These are phyloP conservation scores for Tiphia femorata DNA, from an alignment of 2,888 invertebrate species.

Conservation along the genomic window DNA sequence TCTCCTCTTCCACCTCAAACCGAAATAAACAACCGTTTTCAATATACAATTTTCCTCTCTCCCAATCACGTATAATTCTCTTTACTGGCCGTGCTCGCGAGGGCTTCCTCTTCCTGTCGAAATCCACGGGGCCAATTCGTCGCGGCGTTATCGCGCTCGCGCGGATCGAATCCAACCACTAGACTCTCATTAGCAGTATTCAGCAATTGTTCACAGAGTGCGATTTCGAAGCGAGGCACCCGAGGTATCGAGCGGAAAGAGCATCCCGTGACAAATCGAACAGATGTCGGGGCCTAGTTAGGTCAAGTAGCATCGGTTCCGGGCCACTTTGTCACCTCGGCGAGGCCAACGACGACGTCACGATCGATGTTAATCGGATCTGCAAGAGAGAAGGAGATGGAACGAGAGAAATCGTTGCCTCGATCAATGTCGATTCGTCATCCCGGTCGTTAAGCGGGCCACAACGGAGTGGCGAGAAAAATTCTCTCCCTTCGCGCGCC, in stretches of 20 bases:
- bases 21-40: too few relatives aligned
- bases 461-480: too few relatives aligned
- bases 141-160: too few relatives aligned
- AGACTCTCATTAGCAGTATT: constrained; percentile 65
- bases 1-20: too few relatives aligned
- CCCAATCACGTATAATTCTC: too few relatives aligned
- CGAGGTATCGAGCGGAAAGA: constrained; percentile 50
- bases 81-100: too few relatives aligned
- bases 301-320: too few relatives aligned
- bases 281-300: constrained; percentile 66
- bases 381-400: not conserved
- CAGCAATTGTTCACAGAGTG: constrained; percentile 65
- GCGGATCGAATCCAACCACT: constrained; percentile 49
- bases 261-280: constrained; percentile 59
- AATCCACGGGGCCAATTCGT: too few relatives aligned
- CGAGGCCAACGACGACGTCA: not conserved
- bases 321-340: constrained; percentile 50
- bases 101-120: too few relatives aligned
- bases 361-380: constrained; percentile 3
- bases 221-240: constrained; percentile 48
- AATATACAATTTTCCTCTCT: too few relatives aligned
- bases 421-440: constrained; percentile 54
- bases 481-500: too few relatives aligned
- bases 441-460: constrained; percentile 18
- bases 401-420: constrained; percentile 20